Conservation (phyloP, 1,140 invertebrate genomes). For the Phocides pigmalion region DNA sequence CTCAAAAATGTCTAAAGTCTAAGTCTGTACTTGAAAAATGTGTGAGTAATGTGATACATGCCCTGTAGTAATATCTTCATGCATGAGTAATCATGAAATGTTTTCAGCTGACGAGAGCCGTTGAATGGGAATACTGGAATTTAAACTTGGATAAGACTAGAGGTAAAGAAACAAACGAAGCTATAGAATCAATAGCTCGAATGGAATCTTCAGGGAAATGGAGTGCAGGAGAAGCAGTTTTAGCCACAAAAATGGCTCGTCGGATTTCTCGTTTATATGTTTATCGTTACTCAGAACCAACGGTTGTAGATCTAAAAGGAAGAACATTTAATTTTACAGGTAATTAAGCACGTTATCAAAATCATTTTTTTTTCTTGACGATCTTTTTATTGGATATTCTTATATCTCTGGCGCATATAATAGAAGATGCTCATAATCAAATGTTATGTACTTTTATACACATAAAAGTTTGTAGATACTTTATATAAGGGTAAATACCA, state of each 20-base stretch:
- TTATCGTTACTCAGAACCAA: constrained; percentile 69
- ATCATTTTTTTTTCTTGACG: too few species aligned
- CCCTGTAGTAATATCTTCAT: too few species aligned
- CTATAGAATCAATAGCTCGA: constrained; percentile 67
- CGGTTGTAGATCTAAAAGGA: constrained; percentile 74
- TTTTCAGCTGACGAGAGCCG: constrained; percentile 49
- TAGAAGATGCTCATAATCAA: too few species aligned
- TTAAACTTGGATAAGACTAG: constrained; percentile 37
- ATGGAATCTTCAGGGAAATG: constrained; percentile 76
- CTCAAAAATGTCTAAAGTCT: too few species aligned
- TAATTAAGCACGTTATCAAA: constrained; percentile 10
- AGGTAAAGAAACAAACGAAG: constrained; percentile 41
- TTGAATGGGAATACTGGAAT: constrained; percentile 69
- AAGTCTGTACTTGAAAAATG: too few species aligned
- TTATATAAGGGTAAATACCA: too few species aligned
- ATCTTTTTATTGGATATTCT: too few species aligned
- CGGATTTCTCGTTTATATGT: constrained; percentile 67
- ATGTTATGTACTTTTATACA: too few species aligned
- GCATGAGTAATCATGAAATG: too few species aligned
- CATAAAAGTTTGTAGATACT: too few species aligned
- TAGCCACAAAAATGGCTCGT: constrained; percentile 70
- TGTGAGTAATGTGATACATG: too few species aligned
- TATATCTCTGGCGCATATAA: too few species aligned
- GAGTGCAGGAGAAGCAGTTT: constrained; percentile 71
- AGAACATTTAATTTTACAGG: constrained; percentile 75